Evolutionary conservation across 2,113 vertebrate genomes (phyloP), one percentile per base, ranked within the genome.

Genomic region (Accipiter cooperii): DNA sequence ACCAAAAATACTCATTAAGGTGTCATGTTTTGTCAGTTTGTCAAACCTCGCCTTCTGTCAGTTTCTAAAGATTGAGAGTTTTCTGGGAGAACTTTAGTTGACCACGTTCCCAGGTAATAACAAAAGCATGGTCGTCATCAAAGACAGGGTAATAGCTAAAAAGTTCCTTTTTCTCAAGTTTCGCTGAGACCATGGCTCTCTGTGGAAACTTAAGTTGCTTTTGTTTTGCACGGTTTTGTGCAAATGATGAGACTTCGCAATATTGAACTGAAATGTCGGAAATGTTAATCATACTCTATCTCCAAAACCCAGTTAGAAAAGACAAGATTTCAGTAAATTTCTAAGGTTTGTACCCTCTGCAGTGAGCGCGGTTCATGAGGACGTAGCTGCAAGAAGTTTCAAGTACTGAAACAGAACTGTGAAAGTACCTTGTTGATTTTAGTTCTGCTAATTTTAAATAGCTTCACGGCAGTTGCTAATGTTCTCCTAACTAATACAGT

Each of bases 21-120:
- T 88, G 92, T 80, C 90, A 34, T 2, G 54, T 79, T 84, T 61
- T 91, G 93, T 86, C 92, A 83, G 66, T 65, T 83, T 74, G 78
- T 90, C 87, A 94, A 66, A 87, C 66, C 40, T 78, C 34, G 78
- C 82, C 87, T 88, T 71, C 64, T 89, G 65, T 84, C 42, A 47
- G 42, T 17, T 68, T 75, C 63, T 44, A 24, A 66, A 73, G 65
- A 25, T 54, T 17, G 60, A 44, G 57, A 25, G 75, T 28, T 86
- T 73, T 31, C 20, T 34, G 42, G 54, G 38, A 77, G 47, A 64
- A 12, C n/a, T 47, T 28, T 5, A 44, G 65, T 7, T 66, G 76
- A 10, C 52, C 38, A 0, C 36, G 3, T 51, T 81, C 63, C 33
- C 54, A 49, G 55, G 58, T 77, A 71, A 17, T 28, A 38, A 38